A percentile compares a stretch with the other conserved stretches of the same genome.
Conservation (phyloP, 1,140 invertebrate species). For the Dinoponera quadriceps region DNA sequence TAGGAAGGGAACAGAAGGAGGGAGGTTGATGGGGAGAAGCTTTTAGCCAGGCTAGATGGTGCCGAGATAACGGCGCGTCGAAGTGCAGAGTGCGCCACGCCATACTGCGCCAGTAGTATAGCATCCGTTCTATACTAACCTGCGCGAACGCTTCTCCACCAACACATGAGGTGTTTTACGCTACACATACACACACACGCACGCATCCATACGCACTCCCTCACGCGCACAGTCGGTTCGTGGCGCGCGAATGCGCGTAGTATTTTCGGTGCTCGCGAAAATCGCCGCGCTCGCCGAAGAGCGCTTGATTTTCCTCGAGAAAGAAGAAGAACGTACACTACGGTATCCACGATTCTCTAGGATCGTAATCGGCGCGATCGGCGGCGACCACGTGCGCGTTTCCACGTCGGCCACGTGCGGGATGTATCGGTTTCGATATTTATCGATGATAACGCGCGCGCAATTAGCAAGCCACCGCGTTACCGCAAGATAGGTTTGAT, state of each 20-base stretch:
- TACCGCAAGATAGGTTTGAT: no score
- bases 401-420: no score
- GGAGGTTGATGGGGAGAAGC: constrained; percentile 85
- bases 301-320: not conserved
- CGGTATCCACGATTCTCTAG: no score
- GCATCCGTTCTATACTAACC: constrained; percentile 57
- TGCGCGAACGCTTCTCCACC: not conserved
- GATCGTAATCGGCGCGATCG: not conserved
- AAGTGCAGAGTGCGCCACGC: constrained; percentile 80
- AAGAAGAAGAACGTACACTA: not conserved
- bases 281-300: not conserved
- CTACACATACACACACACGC: not conserved
- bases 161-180: not conserved
- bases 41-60: constrained; percentile 86
- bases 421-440: no score
- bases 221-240: no score
- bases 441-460: no score
- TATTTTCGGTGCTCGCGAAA: constrained; percentile 24
- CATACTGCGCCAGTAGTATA: constrained; percentile 65
- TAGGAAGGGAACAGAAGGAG: constrained; percentile 64
- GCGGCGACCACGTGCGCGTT: no score
- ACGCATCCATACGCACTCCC: not conserved
- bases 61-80: constrained; percentile 84
- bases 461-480: no score
- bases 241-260: constrained; percentile 5